A percentile compares a stretch with the other conserved stretches of the same genome.
phyloP scores from a whole-genome alignment of 2,113 vertebrate species.

The Shinisaurus crocodilurus region DNA sequence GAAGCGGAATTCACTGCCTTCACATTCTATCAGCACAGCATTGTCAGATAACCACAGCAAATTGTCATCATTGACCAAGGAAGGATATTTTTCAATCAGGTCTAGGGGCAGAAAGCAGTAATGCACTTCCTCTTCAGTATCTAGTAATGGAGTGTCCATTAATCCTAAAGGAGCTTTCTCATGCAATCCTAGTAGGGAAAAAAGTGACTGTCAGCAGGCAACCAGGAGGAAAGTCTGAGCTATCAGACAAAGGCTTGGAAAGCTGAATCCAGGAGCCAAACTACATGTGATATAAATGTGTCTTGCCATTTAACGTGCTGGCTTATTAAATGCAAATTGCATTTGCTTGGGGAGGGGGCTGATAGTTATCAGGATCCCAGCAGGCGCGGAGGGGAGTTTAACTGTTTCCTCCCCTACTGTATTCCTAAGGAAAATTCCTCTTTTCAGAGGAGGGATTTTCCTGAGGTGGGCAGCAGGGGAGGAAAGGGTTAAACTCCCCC shows the following conservation, averaged over 20 bases:
- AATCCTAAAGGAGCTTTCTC: conserved; percentile 75
- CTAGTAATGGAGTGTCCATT: conserved; percentile 75
- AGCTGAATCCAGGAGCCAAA: neutral
- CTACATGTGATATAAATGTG: too few species aligned
- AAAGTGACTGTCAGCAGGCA: neutral
- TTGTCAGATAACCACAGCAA: conserved; percentile 78
- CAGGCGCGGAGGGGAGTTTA: neutral
- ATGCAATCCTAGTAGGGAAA: conserved; percentile 53
- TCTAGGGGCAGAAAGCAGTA: conserved; percentile 78
- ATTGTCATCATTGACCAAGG: conserved; percentile 75
- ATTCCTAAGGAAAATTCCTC: neutral
- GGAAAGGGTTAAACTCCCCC: neutral
- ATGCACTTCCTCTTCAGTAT: conserved; percentile 74
- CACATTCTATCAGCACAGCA: conserved; percentile 69
- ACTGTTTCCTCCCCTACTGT: neutral
- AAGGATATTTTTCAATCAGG: conserved; percentile 71
- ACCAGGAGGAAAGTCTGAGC: neutral
- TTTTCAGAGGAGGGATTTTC: too few species aligned
- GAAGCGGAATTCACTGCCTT: conserved; percentile 76
- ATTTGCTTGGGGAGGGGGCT: neutral
- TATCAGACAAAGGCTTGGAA: neutral
- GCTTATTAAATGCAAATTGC: neutral
- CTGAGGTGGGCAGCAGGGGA: neutral
- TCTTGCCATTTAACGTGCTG: too few species aligned
- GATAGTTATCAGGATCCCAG: neutral